Base-by-base conservation (phyloP, 2,888 invertebrate species). In the Andrena praecox region DNA sequence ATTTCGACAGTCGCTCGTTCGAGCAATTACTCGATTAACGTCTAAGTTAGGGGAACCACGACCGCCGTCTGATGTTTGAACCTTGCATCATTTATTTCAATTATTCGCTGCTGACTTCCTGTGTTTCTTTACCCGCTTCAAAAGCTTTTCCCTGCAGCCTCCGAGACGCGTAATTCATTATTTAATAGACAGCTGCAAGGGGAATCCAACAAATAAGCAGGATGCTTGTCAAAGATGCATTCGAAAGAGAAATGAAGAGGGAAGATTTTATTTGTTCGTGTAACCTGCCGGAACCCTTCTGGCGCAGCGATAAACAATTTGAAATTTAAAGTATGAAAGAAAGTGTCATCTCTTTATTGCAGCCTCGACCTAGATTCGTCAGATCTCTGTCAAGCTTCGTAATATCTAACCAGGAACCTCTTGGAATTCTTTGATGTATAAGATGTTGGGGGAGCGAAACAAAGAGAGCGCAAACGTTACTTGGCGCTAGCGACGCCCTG, bases 331-430 rank as follows among this genome's bases (percentile, higher is more conserved):
- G 20, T 54, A 48, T 20, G 20, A 60, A 56, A n/a, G 54, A 33
- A 69, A 75, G 56, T 20, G 48, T 63, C 56, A 75, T 75, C 56
- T 69, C 68, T 68, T 59, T 78, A 69, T 79, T 73, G 56, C 73
- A 31, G 24, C 33, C 24, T 7, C 35, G 78, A 75, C 75, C 75
- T 50, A 79, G 56, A 79, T 75, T 67, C 75, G 20, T 68, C 63
- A 50, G 62, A 78, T 68, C 74, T 74, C 54, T 73, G 78, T 62
- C 68, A 63, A 20, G 35, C 10, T 16, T 27, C 16, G 56, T 50
- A 27, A 75, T 66, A 33, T 59, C 67, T 63, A 48, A 56, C 62
- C 62, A 59, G 48, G 62, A 63, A 69, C 12, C 54, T 24, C 54
- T 54, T 33, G 62, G 62, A 63, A 68, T 27, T 31, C 50, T 77